A percentile compares a stretch with the other conserved stretches of the same genome.
Evolutionary conservation across 2,113 vertebrate species (phyloP).

Genomic region (Triplophysa dalaica): DNA sequence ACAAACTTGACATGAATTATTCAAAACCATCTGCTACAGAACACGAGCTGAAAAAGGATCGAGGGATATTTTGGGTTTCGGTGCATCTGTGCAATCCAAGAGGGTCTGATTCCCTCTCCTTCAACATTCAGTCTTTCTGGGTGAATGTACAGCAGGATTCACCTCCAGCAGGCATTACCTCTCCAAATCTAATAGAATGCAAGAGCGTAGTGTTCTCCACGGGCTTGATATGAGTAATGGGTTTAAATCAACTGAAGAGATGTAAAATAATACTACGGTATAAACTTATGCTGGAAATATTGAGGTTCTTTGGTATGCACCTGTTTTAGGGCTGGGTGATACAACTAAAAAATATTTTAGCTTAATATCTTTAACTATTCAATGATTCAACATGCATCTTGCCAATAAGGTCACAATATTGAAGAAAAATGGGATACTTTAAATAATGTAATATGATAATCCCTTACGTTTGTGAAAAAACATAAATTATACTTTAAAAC

Average conservation of each 20-base stretch:
- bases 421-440: too few relatives aligned
- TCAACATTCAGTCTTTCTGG: neutral
- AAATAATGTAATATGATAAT: too few relatives aligned
- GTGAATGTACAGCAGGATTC: constrained; percentile 18
- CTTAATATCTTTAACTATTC: too few relatives aligned
- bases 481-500: too few relatives aligned
- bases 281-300: neutral
- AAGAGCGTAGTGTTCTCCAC: constrained; percentile 4
- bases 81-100: constrained; percentile 54
- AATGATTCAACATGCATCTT: too few relatives aligned
- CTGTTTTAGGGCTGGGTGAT: neutral
- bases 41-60: constrained; percentile 55
- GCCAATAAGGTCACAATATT: too few relatives aligned
- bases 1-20: constrained; percentile 73
- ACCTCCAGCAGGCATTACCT: constrained; percentile 29
- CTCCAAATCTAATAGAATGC: constrained; percentile 16
- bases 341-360: neutral
- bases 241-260: constrained; percentile 20
- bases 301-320: neutral
- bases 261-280: neutral
- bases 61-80: constrained; percentile 57
- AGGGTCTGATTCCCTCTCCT: neutral
- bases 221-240: constrained; percentile 3
- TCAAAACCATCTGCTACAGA: constrained; percentile 72
- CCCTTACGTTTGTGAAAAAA: too few relatives aligned